phyloP scores from a whole-genome alignment of 2,888 invertebrate species.

The Protonemura montana region DNA sequence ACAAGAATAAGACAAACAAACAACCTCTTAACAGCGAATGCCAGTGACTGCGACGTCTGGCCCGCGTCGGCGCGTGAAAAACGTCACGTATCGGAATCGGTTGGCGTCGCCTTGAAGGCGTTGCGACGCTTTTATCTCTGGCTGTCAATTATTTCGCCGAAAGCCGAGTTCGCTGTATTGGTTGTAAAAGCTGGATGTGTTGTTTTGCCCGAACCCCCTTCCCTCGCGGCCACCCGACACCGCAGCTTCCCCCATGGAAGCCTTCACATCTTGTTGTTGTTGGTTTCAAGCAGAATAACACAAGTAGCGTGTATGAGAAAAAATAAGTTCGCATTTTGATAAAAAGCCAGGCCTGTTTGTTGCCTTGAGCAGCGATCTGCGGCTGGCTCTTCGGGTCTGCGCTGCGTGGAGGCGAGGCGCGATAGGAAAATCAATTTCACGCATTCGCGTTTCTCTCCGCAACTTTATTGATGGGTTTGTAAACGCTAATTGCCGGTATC shows the following conservation, averaged over 20 bases:
- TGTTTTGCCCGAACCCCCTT: not conserved
- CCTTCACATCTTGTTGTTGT: conserved; percentile 7
- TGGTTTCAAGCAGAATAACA: not conserved
- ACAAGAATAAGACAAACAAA: not conserved
- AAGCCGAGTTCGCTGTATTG: not conserved
- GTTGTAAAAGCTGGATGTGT: not conserved
- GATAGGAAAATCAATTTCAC: not conserved
- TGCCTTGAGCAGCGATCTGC: not conserved
- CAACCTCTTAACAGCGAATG: not conserved
- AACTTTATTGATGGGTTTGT: not conserved
- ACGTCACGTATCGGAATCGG: conserved; percentile 1
- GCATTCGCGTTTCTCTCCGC: not conserved
- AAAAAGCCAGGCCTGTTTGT: not conserved
- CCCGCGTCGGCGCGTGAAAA: conserved; percentile 8
- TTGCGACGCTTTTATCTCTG: conserved; percentile 8
- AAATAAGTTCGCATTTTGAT: conserved; percentile 7
- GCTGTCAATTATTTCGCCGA: not conserved
- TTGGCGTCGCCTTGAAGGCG: conserved; percentile 1
- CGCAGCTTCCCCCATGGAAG: not conserved
- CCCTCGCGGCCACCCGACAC: not conserved
- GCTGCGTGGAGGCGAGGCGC: not conserved
- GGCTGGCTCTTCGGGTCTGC: not conserved
- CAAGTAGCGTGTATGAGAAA: not conserved
- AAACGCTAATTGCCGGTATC: not conserved
- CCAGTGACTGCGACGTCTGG: not conserved